A percentile compares a stretch with the other conserved stretches of the same genome.
These are phyloP conservation scores for Magallana gigas DNA, from an alignment of 1,140 invertebrate genomes.

Conservation along the genomic window DNA sequence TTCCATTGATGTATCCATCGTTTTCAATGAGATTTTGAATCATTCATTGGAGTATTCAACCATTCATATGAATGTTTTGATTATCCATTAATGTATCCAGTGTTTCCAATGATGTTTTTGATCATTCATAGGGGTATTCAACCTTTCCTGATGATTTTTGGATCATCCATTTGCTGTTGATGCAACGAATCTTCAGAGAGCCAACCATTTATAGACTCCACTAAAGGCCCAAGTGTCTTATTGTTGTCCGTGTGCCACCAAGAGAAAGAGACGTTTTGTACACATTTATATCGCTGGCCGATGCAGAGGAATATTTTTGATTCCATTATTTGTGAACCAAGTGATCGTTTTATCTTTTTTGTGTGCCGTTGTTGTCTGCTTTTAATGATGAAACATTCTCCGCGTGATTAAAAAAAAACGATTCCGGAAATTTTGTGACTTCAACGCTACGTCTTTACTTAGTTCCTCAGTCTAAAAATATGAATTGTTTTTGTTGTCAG, in stretches of 20 bases:
- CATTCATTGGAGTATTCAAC: too few species aligned
- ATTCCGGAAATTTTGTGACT: too few species aligned
- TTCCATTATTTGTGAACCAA: constrained; percentile 2
- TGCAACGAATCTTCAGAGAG: constrained; percentile 15
- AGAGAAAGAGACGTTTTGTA: neutral
- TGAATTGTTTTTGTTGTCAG: too few species aligned
- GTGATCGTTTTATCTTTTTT: neutral
- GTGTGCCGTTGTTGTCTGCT: constrained; percentile 1
- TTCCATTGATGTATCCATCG: too few species aligned
- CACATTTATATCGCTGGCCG: constrained; percentile 26
- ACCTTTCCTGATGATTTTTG: neutral
- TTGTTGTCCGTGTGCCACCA: neutral
- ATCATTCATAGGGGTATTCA: too few species aligned
- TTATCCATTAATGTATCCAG: too few species aligned
- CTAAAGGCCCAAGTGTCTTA: constrained; percentile 14
- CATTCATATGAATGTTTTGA: too few species aligned
- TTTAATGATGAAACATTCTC: neutral
- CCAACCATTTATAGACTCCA: neutral
- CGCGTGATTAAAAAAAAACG: too few species aligned
- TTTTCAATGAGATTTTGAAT: too few species aligned
- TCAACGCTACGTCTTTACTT: too few species aligned
- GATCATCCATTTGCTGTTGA: constrained; percentile 25
- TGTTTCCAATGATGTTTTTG: too few species aligned
- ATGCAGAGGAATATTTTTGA: constrained; percentile 12
- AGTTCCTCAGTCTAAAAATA: too few species aligned